Evolutionary conservation across 92 coral and sea anemone genomes (phyloP).

Genomic region (Porites rus): DNA sequence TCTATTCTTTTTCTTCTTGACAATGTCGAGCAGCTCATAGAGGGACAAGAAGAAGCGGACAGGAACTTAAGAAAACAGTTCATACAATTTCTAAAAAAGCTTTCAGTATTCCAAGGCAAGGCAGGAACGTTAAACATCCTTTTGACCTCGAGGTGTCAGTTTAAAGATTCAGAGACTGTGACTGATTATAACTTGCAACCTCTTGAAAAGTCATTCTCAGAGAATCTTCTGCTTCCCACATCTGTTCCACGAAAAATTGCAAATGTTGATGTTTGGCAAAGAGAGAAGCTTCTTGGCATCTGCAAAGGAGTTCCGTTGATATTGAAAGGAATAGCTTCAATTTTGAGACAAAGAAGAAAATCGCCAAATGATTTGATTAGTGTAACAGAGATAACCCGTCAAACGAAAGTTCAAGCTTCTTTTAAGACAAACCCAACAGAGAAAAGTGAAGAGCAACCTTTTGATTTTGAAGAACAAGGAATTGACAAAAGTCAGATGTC

Average conservation of each 20-base stretch:
- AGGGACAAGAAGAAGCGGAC: too few relatives aligned
- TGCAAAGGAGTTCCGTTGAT: constrained; percentile 24
- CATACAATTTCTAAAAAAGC: not conserved
- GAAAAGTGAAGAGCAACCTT: not conserved
- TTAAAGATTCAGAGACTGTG: constrained; percentile 26
- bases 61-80: not conserved
- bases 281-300: not conserved
- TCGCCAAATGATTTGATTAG: not conserved
- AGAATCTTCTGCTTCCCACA: not conserved
- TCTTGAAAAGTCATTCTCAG: not conserved
- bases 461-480: constrained; percentile 21
- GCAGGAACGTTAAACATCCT: constrained; percentile 31
- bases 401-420: not conserved
- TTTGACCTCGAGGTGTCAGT: constrained; percentile 53
- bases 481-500: not conserved
- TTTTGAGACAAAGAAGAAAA: constrained; percentile 21
- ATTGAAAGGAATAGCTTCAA: constrained; percentile 9
- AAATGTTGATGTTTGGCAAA: not conserved
- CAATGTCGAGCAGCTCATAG: too few relatives aligned
- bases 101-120: not conserved
- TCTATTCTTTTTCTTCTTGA: constrained; percentile 48
- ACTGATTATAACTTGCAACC: not conserved
- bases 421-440: not conserved
- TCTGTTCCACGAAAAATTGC: not conserved
- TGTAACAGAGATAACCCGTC: not conserved